These are phyloP conservation scores for Phataginus tetradactyla DNA, from an alignment of 2,797 vertebrate genomes.

Conservation along the genomic window DNA sequence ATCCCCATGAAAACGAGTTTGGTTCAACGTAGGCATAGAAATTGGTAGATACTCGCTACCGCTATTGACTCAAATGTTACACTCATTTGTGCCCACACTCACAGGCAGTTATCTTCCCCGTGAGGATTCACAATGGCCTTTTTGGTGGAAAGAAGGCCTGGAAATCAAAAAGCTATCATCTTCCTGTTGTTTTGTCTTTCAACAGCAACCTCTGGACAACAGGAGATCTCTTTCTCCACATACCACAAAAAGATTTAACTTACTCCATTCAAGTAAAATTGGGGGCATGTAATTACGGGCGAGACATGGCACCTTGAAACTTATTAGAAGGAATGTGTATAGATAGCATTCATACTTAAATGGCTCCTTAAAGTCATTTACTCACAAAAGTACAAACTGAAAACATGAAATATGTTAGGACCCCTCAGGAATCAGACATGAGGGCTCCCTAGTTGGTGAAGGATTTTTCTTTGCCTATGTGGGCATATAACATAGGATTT, in stretches of 20 bases:
- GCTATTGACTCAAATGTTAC: not conserved
- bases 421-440: not conserved
- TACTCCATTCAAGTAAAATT: not conserved
- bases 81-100: not conserved
- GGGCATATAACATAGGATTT: not conserved
- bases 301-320: not conserved
- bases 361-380: not conserved
- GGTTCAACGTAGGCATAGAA: not conserved
- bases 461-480: not conserved
- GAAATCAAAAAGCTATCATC: not conserved
- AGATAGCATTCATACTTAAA: not conserved
- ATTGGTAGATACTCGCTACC: not conserved
- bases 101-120: not conserved
- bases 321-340: not conserved
- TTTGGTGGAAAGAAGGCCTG: not conserved
- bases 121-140: not conserved
- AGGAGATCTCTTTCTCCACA: not conserved
- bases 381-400: not conserved
- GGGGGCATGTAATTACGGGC: not conserved
- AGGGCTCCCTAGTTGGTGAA: not conserved
- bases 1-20: not conserved
- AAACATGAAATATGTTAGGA: slow-evolving; percentile 6
- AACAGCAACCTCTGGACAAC: not conserved
- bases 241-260: not conserved
- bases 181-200: not conserved